Evolutionary conservation across 1,140 invertebrate genomes (phyloP).

Genomic region (Zaprionus capensis): DNA sequence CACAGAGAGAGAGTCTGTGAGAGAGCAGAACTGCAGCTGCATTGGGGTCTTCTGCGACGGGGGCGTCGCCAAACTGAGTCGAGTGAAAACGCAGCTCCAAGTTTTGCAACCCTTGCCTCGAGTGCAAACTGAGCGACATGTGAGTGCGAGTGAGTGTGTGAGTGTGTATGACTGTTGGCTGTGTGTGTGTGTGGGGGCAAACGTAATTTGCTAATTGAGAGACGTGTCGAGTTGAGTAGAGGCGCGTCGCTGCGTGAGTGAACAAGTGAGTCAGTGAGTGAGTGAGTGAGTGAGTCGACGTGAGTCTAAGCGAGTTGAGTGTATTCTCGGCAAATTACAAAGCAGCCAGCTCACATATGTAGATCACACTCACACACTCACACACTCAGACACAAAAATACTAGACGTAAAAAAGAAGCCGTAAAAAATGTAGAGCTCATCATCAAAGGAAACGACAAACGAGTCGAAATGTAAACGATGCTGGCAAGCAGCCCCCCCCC

Average conservation of each 20-base stretch:
- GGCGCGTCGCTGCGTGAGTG: slow-evolving; percentile 35
- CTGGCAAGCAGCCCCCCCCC: slow-evolving; percentile 10
- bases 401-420: slow-evolving; percentile 20
- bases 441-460: slow-evolving; percentile 46
- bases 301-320: slow-evolving; percentile 35
- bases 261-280: not conserved
- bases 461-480: slow-evolving; percentile 44
- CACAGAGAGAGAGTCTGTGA: slow-evolving; percentile 1
- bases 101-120: slow-evolving; percentile 45
- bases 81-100: slow-evolving; percentile 37
- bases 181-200: slow-evolving; percentile 14
- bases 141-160: slow-evolving; percentile 1
- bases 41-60: slow-evolving; percentile 28
- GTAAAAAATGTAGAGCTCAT: slow-evolving; percentile 33
- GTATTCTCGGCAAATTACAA: slow-evolving; percentile 36
- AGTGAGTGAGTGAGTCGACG: slow-evolving; percentile 21
- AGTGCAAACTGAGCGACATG: slow-evolving; percentile 23
- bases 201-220: slow-evolving; percentile 80
- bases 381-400: slow-evolving; percentile 11
- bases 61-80: slow-evolving; percentile 45
- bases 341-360: slow-evolving; percentile 29
- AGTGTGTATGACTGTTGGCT: not conserved
- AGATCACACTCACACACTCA: slow-evolving; percentile 8
- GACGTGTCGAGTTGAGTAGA: slow-evolving; percentile 54
- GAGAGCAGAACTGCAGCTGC: slow-evolving; percentile 26